Evolutionary conservation across 2,113 vertebrate species (phyloP).

Genomic region (Hypomesus transpacificus): DNA sequence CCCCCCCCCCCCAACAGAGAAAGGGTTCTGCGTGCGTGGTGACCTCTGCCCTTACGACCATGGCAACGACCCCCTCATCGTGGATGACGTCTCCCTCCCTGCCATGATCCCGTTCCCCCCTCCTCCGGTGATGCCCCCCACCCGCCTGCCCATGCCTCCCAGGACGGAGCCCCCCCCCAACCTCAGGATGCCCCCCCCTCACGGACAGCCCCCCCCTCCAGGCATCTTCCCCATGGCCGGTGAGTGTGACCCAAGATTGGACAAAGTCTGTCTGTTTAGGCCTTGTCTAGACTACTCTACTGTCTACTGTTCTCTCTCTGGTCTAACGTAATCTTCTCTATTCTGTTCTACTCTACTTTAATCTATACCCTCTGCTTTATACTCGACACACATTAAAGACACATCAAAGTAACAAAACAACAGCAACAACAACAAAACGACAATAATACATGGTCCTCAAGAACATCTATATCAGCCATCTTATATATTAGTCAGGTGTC

Average conservation of each 20-base stretch:
- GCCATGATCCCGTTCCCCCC: slow-evolving; percentile 96
- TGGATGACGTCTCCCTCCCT: slow-evolving; percentile 91
- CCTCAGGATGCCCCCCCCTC: slow-evolving; percentile 79
- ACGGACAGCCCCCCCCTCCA: slow-evolving; percentile 82
- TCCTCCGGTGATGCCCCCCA: slow-evolving; percentile 79
- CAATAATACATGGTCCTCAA: too few species aligned
- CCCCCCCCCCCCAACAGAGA: slow-evolving; percentile 72
- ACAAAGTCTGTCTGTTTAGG: too few species aligned
- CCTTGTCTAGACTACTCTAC: too few species aligned
- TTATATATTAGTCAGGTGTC: too few species aligned
- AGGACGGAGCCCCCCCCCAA: slow-evolving; percentile 71
- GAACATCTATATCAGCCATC: too few species aligned
- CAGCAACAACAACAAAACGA: too few species aligned
- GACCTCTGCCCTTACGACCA: slow-evolving; percentile 96
- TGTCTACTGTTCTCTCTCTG: too few species aligned
- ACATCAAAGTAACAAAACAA: too few species aligned
- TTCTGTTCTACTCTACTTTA: too few species aligned
- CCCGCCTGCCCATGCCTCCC: slow-evolving; percentile 79
- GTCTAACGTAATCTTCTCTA: too few species aligned
- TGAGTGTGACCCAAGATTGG: slow-evolving; percentile 56
- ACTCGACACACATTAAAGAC: too few species aligned
- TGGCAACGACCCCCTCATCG: slow-evolving; percentile 90
- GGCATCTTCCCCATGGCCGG: slow-evolving; percentile 86
- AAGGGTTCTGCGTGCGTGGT: slow-evolving; percentile 95
- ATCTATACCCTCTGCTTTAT: too few species aligned